Evolutionary conservation across 1,140 invertebrate genomes (phyloP).

Genomic region (Mizuhopecten yessoensis): DNA sequence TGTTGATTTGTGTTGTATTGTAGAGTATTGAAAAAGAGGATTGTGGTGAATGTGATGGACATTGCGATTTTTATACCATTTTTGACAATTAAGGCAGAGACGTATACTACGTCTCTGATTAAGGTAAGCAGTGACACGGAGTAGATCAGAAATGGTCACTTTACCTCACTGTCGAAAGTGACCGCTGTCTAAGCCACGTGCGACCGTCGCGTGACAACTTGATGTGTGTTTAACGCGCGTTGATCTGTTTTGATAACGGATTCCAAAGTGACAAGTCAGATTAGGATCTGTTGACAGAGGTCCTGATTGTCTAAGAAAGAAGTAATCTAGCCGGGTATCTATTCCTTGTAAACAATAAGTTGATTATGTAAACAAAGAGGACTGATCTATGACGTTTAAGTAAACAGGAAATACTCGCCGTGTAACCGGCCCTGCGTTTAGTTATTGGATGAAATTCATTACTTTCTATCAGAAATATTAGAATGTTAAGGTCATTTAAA

Average conservation of each 20-base stretch:
- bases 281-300: neutral
- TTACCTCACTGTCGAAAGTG: too few species aligned
- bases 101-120: too few species aligned
- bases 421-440: neutral
- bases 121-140: neutral
- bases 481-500: neutral
- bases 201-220: neutral
- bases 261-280: neutral
- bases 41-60: neutral
- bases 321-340: neutral
- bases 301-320: neutral
- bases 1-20: neutral
- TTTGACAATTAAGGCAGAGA: slow-evolving; percentile 12
- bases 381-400: neutral
- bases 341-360: neutral
- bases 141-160: neutral
- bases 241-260: slow-evolving; percentile 34
- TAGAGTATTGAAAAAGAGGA: neutral
- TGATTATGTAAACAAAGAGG: neutral
- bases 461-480: neutral
- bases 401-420: slow-evolving; percentile 18
- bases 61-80: neutral
- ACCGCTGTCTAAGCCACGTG: neutral
- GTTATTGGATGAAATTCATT: neutral
- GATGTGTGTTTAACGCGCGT: neutral